Evolutionary conservation across 2,888 invertebrate genomes (phyloP).

Genomic region (Escarpia spicata): DNA sequence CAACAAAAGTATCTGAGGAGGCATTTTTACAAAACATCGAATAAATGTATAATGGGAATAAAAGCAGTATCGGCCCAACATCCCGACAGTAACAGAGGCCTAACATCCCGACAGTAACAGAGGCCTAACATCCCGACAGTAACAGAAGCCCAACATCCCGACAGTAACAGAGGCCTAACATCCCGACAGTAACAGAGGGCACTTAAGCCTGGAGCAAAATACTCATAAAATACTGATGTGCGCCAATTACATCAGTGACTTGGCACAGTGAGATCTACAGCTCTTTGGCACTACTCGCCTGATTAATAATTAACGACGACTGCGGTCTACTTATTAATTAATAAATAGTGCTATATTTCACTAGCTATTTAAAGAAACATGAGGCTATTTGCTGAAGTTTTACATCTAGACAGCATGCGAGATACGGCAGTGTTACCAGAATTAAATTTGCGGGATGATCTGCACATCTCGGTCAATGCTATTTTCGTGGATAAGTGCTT

Average conservation of each 20-base stretch:
- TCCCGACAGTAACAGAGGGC: neutral
- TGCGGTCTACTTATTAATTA: neutral
- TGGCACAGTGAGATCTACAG: neutral
- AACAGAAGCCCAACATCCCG: neutral
- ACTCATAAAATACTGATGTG: neutral
- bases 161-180: neutral
- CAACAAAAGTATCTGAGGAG: too few species aligned
- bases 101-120: neutral
- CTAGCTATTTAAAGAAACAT: slow-evolving; percentile 6
- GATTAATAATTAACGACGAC: neutral
- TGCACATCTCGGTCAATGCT: neutral
- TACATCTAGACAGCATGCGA: neutral
- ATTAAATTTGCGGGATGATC: neutral
- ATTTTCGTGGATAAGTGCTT: neutral
- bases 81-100: neutral
- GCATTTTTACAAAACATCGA: neutral
- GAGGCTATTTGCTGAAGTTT: neutral
- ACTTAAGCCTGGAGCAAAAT: neutral
- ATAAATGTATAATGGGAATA: neutral
- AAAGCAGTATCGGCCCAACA: neutral
- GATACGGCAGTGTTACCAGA: neutral
- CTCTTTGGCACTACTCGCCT: neutral
- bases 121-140: neutral
- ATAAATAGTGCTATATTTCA: neutral
- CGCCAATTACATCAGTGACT: neutral